Base-by-base conservation (phyloP, 2,113 vertebrate species). In the Rhinoderma darwinii region DNA sequence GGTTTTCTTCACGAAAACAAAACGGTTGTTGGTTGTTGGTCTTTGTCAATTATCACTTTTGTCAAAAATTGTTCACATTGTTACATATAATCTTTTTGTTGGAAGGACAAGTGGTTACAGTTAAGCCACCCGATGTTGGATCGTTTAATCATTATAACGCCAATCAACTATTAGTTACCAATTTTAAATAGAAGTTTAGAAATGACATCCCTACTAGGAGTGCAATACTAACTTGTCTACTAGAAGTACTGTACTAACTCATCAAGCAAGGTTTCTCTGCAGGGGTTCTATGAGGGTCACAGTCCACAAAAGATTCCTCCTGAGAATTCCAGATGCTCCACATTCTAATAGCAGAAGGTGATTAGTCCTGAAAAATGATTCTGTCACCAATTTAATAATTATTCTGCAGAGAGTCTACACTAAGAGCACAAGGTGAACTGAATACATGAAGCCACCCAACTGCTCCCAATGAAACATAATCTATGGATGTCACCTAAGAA, bases 281-380 rank as follows among this genome's bases (percentile, higher is more conserved):
- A 32, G 44, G 27, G 51, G 76, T 35, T 35, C 27, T 50, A 4
- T 37, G 47, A 78, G 47, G 76, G 47, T 35, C 76, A 78, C 4
- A 54, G 30, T 78, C 54, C 32, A 78, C 2, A 18, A 37, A 54
- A 37, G 17, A 27, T 72, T 73, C 43, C 66, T 14, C 61, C 4
- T 18, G 66, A 72, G 63, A 66, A 47, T 63, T 77, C 83, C 83
- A 77, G 73, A 63, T 85, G 73, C 54, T 63, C 39, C n/a, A 47
- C 50, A 77, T 44, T 77, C 18, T 77, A 30, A 47, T 30, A 61
- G 20, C 83, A 85, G 54, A 77, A 85, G 39, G 73, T 47, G 73
- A 85, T 77, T 50, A 66, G n/a, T 44, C 10, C 84, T 56, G 27
- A 66, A 35, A 63, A 75, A 85, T 66, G 73, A 77, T 15, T 85